phyloP scores from a whole-genome alignment of 2,113 vertebrate genomes.

The Papio anubis region DNA sequence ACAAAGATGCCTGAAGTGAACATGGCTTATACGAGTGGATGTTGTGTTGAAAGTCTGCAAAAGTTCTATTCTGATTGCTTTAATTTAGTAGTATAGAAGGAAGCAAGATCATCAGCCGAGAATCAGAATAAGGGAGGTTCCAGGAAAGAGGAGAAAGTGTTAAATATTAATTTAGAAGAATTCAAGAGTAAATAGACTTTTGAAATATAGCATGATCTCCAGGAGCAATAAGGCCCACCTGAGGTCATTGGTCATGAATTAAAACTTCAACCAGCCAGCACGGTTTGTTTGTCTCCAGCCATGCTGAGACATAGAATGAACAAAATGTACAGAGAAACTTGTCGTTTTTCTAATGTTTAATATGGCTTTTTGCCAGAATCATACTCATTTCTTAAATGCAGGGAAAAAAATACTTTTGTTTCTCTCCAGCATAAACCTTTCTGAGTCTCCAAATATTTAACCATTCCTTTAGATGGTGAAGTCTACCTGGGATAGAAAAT shows the following conservation, averaged over 20 bases:
- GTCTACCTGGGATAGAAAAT: background rate
- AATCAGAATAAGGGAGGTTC: background rate
- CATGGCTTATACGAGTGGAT: accelerated
- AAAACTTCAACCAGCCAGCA: background rate
- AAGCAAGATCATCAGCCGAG: background rate
- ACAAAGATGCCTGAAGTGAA: background rate
- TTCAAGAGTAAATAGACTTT: background rate
- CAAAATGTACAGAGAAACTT: background rate
- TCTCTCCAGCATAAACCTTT: background rate
- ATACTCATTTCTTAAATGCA: background rate
- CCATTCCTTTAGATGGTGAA: background rate
- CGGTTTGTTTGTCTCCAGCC: background rate
- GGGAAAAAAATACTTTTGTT: background rate
- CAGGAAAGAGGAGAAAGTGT: background rate
- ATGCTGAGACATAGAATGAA: background rate
- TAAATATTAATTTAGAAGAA: background rate
- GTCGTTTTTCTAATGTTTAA: background rate
- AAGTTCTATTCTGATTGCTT: background rate
- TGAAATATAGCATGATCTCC: background rate
- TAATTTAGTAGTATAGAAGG: background rate
- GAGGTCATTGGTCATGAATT: background rate
- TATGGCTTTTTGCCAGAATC: background rate
- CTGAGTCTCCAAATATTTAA: background rate
- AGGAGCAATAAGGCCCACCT: no score
- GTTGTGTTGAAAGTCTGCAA: background rate